Evolutionary conservation across 53 echinoderm and acorn worm species (phyloP).

Genomic region (Echinarachnius parma): DNA sequence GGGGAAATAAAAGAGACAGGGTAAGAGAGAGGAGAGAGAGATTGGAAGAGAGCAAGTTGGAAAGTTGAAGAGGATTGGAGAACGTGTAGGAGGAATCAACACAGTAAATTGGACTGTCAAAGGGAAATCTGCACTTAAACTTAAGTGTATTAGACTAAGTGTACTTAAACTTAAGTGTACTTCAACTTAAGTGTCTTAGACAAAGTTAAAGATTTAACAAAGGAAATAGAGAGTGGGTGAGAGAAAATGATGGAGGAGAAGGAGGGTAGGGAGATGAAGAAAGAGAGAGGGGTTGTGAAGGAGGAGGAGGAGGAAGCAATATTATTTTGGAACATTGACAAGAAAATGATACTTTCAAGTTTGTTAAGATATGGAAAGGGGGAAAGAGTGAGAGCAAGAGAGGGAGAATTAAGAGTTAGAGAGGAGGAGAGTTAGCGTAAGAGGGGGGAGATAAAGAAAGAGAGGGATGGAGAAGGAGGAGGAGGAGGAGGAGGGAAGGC

Average conservation of each 20-base stretch:
- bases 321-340: too few species aligned
- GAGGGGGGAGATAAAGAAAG: background rate
- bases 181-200: too few species aligned
- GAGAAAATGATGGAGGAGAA: background rate
- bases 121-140: too few species aligned
- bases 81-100: too few species aligned
- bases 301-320: background rate
- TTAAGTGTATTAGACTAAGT: too few species aligned
- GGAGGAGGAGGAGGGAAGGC: too few species aligned
- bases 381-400: background rate
- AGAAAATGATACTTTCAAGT: too few species aligned
- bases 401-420: background rate
- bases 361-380: background rate
- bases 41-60: background rate
- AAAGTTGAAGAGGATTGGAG: too few species aligned
- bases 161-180: too few species aligned
- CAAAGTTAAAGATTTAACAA: too few species aligned
- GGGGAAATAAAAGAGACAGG: background rate
- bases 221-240: too few species aligned
- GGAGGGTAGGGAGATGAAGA: background rate
- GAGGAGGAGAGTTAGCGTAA: background rate
- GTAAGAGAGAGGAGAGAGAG: background rate
- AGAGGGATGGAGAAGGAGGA: background rate
- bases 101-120: too few species aligned
- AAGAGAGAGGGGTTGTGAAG: background rate